Evolutionary conservation across 1,140 invertebrate genomes (phyloP).

Genomic region (Scaptodrosophila lebanonensis): DNA sequence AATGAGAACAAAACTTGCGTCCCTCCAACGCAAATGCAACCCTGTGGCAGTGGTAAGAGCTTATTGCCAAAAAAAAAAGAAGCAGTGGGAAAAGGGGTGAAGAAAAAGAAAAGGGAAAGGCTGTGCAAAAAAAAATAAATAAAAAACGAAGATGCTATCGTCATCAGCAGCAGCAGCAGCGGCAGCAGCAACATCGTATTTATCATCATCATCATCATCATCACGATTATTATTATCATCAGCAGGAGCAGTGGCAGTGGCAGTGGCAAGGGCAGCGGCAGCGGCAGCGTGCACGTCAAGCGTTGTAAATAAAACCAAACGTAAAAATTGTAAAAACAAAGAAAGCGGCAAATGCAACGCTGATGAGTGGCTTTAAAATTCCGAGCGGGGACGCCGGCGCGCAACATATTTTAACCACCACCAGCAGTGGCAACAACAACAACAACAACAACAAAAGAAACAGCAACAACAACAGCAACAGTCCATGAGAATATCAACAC

Average conservation of each 20-base stretch:
- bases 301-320: too few species aligned
- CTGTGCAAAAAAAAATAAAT: background rate
- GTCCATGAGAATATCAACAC: slow-evolving; percentile 58
- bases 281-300: background rate
- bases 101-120: slow-evolving; percentile 5
- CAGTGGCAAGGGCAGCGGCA: too few species aligned
- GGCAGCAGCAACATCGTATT: too few species aligned
- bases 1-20: slow-evolving; percentile 33
- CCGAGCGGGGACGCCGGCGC: slow-evolving; percentile 42
- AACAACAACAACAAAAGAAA: slow-evolving; percentile 6
- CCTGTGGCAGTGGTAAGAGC: slow-evolving; percentile 63
- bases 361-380: slow-evolving; percentile 50
- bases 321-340: slow-evolving; percentile 16
- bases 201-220: too few species aligned
- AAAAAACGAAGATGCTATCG: slow-evolving; percentile 30
- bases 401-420: slow-evolving; percentile 45
- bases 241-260: too few species aligned
- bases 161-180: too few species aligned
- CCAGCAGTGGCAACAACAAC: slow-evolving; percentile 3
- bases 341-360: slow-evolving; percentile 45
- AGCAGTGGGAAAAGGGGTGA: background rate
- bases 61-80: slow-evolving; percentile 57
- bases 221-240: too few species aligned
- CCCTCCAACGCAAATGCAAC: slow-evolving; percentile 57
- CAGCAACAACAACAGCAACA: slow-evolving; percentile 29